These are phyloP conservation scores for Eudyptes chrysolophus DNA, from an alignment of 2,113 vertebrate genomes.

Conservation along the genomic window DNA sequence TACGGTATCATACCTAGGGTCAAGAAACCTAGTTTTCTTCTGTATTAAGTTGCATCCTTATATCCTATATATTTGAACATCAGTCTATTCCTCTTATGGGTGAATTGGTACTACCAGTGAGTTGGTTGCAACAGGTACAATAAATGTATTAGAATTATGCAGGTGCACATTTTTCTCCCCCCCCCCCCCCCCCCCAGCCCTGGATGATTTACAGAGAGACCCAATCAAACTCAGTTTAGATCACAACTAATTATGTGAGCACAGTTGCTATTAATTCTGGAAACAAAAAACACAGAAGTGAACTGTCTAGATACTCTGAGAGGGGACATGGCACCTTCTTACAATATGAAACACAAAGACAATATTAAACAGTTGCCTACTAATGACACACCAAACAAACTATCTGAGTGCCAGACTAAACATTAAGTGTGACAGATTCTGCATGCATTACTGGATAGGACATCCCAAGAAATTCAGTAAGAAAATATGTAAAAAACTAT, in stretches of 20 bases:
- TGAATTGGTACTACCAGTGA: not conserved
- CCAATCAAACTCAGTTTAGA: not conserved
- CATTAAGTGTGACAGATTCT: not conserved
- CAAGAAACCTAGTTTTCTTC: not conserved
- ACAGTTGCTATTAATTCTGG: not conserved
- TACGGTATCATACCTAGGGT: not conserved
- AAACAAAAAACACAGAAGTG: not conserved
- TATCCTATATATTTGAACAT: not conserved
- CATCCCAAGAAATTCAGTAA: not conserved
- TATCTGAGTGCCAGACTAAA: not conserved
- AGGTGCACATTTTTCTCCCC: no score
- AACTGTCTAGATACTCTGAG: not conserved
- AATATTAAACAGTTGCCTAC: not conserved
- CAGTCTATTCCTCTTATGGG: not conserved
- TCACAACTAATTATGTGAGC: not conserved
- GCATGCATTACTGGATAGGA: not conserved
- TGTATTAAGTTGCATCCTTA: not conserved
- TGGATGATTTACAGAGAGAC: not conserved
- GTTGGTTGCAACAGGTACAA: not conserved
- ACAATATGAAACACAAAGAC: not conserved
- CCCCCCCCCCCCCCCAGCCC: accelerated
- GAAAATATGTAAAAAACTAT: not conserved
- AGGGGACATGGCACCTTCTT: not conserved
- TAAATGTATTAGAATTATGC: not conserved
- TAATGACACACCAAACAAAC: not conserved